Conservation (phyloP, 2,797 vertebrate genomes). For the Pitangus sulphuratus region DNA sequence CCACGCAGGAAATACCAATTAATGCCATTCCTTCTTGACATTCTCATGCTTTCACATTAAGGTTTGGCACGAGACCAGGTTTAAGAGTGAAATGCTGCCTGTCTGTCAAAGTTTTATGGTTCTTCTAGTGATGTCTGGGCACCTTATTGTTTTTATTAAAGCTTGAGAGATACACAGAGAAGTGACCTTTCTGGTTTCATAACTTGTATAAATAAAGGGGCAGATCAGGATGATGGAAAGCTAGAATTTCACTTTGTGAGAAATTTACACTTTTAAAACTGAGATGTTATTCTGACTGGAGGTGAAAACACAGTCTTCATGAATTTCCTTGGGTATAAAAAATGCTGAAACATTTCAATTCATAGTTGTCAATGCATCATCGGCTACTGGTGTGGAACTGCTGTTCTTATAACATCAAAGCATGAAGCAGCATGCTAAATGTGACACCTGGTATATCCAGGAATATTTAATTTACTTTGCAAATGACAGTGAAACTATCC, state of each 20-base stretch:
- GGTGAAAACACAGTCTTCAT: not conserved
- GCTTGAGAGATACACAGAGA: conserved; percentile 4
- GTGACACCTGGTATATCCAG: not conserved
- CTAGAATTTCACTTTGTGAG: not conserved
- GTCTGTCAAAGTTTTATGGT: conserved; percentile 22
- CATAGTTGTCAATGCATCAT: not conserved
- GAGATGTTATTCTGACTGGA: not conserved
- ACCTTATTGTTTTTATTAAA: conserved; percentile 48
- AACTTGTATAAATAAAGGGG: conserved; percentile 27
- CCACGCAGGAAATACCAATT: conserved; percentile 16
- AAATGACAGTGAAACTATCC: not conserved
- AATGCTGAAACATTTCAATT: not conserved
- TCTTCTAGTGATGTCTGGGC: conserved; percentile 10
- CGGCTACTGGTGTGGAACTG: not conserved
- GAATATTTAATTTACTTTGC: not conserved
- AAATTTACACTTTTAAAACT: conserved; percentile 3
- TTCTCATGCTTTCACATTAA: conserved; percentile 15
- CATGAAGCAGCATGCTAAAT: not conserved
- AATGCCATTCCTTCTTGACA: conserved; percentile 33
- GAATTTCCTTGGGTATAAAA: not conserved
- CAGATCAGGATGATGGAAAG: not conserved
- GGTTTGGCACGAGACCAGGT: conserved; percentile 12
- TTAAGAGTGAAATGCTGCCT: conserved; percentile 28
- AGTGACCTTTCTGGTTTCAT: conserved; percentile 30
- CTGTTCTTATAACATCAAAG: not conserved